These are phyloP conservation scores for Dromiciops gliroides DNA, from an alignment of 2,113 vertebrate species.

Conservation along the genomic window DNA sequence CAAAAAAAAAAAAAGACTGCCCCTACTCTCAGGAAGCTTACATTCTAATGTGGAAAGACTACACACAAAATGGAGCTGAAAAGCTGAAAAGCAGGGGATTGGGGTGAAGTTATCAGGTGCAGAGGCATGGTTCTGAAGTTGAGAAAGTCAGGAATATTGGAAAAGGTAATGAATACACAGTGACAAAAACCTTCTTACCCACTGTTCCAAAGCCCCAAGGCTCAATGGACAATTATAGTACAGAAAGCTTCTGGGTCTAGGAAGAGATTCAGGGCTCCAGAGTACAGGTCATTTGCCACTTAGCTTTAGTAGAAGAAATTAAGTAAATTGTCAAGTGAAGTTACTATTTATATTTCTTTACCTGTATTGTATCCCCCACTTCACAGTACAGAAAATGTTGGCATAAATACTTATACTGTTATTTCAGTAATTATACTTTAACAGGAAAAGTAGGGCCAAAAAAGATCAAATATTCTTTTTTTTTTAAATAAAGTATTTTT, in stretches of 20 bases:
- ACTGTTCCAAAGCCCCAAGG: background rate
- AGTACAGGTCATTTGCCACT: background rate
- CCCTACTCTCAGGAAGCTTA: background rate
- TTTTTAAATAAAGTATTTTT: too few species aligned
- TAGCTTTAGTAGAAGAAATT: background rate
- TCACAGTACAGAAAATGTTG: background rate
- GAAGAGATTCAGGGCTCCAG: background rate
- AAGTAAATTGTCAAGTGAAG: background rate
- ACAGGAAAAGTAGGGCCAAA: background rate
- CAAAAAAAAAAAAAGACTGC: background rate
- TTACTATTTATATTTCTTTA: background rate
- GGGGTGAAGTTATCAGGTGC: background rate
- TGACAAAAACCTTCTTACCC: background rate
- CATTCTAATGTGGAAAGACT: background rate
- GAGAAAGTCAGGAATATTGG: background rate
- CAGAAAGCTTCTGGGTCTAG: background rate
- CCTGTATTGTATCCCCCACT: background rate
- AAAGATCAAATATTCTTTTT: background rate
- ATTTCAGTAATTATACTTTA: background rate
- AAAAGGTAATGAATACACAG: background rate
- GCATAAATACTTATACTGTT: background rate
- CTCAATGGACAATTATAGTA: background rate
- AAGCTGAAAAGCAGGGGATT: background rate
- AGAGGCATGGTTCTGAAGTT: background rate
- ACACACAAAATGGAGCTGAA: background rate